Evolutionary conservation across 30 jellyfish, hydroid and myxozoan genomes (phyloP), one percentile per base, ranked within the genome.

Genomic region (Cassiopea andromeda): DNA sequence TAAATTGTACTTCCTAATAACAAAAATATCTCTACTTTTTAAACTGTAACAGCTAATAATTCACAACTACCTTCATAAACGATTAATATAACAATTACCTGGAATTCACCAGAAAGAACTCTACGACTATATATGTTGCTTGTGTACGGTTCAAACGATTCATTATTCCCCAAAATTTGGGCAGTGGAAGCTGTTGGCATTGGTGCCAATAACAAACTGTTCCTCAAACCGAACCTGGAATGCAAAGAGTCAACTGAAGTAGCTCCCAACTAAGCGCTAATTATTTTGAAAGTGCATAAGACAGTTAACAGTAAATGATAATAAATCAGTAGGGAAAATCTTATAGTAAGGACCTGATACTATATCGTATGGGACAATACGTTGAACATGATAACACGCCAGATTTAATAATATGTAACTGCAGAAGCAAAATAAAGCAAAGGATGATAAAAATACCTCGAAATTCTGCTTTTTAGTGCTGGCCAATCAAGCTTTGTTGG

Each of bases 171-270:
- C 50, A 97, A 90, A 44, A 97, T 97, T 81, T 97, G 99, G 27
- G 99, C 98, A 48, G 99, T 97, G 44, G 99, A 97, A 2, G 99
- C 99, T 27, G 99, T 97, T 12, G 99, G 99, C 99, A 97, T 97
- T 48, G 98, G 98, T 38, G 99, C 98, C 69, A 93, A 60, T 75
- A 97, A 78, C 66, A 97, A 86, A 72, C 99, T 97, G 97, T 97
- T 97, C 48, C 99, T 85, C 45, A 97, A 7, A 18, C 99, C 99
- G 87, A 93, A 89, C 80, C 99, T 96, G 85, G 5, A 64, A 54
- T 68, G 66, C 64, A 81, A 7, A 64, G 15, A 27, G 38, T 27
- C 38, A 27, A 27, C 0, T 27, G 38, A 27, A 27, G 38, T 27
- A 27, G 38, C 38, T 27, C 38, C 38, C 38, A 27, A 27, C 38